phyloP scores from a whole-genome alignment of 2,797 vertebrate species.

The Ciconia nigra region DNA sequence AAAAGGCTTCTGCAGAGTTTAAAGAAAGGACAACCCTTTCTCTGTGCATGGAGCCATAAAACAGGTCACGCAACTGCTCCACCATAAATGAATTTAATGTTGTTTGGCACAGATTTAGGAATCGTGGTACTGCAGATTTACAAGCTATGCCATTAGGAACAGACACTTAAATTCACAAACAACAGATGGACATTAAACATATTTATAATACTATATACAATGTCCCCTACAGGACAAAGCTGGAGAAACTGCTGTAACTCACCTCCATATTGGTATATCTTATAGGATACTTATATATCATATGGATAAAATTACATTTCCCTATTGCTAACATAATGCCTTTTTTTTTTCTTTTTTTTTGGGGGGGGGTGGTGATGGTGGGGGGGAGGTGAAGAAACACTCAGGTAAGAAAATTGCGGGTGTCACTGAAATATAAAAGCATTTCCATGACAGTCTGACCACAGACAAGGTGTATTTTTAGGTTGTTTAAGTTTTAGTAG shows the following conservation, averaged over 20 bases:
- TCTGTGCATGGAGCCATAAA: background rate
- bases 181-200: constrained; percentile 26
- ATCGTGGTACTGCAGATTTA: background rate
- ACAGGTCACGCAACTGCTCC: background rate
- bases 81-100: background rate
- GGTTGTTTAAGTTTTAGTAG: background rate
- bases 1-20: background rate
- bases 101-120: constrained; percentile 6
- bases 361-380: rapidly evolving
- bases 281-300: background rate
- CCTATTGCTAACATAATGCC: background rate
- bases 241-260: background rate
- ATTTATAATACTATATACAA: constrained; percentile 10
- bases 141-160: background rate
- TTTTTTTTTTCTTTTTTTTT: no score
- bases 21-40: background rate
- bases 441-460: background rate
- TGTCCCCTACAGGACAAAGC: background rate
- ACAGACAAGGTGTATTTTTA: background rate
- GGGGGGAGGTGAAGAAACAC: rapidly evolving
- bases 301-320: background rate
- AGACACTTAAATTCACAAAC: constrained; percentile 30
- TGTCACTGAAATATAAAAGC: background rate
- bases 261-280: background rate
- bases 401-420: background rate